A percentile compares a stretch with the other conserved stretches of the same genome.
Conservation (phyloP, 1,140 invertebrate genomes). For the Drosophila nannoptera region DNA sequence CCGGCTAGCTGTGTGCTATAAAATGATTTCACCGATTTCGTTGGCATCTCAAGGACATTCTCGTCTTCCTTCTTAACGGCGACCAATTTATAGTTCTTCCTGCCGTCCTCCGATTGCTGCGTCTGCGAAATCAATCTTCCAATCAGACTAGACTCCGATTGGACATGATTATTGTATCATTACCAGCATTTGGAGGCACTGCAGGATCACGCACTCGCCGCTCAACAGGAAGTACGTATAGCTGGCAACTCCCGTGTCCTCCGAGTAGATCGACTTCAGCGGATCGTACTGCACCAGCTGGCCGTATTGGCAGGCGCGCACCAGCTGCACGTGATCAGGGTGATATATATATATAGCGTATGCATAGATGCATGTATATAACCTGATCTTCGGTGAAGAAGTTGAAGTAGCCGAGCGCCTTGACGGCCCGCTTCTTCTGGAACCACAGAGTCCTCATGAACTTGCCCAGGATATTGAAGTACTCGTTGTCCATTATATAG, state of each 20-base stretch:
- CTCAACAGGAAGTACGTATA: constrained; percentile 71
- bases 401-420: constrained; percentile 61
- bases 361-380: background rate
- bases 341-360: background rate
- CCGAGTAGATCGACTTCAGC: constrained; percentile 63
- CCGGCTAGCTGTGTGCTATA: background rate
- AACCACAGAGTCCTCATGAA: constrained; percentile 57
- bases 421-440: constrained; percentile 60
- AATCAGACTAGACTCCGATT: background rate
- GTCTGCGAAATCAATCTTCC: no score
- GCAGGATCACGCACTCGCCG: constrained; percentile 72
- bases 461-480: constrained; percentile 40
- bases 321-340: constrained; percentile 41
- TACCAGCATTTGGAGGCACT: constrained; percentile 70
- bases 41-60: background rate
- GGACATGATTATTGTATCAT: background rate
- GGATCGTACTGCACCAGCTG: constrained; percentile 62
- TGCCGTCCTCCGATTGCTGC: background rate
- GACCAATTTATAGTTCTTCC: constrained; percentile 17
- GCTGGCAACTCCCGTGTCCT: constrained; percentile 58
- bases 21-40: background rate
- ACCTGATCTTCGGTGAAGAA: constrained; percentile 63
- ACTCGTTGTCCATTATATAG: constrained; percentile 52
- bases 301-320: constrained; percentile 54
- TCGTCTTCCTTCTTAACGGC: background rate